Evolutionary conservation across 2,888 invertebrate species (phyloP).

Genomic region (Chaitophorus viminalis): DNA sequence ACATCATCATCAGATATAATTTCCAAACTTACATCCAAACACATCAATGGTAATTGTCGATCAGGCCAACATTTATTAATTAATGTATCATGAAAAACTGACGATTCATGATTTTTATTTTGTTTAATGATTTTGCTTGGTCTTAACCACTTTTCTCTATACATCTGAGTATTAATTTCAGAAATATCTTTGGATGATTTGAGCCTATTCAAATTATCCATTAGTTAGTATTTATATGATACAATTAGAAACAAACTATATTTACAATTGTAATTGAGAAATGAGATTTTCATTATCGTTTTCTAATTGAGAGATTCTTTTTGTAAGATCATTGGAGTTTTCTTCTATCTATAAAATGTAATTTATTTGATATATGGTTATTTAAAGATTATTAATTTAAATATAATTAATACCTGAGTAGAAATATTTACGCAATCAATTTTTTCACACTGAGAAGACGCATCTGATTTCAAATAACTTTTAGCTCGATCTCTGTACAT

Average conservation of each 20-base stretch:
- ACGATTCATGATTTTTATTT: constrained; percentile 1
- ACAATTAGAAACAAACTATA: neutral
- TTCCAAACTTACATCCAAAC: constrained; percentile 40
- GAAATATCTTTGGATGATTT: constrained; percentile 17
- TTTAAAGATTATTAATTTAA: neutral
- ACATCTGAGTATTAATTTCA: neutral
- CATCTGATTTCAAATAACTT: constrained; percentile 63
- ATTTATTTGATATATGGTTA: neutral
- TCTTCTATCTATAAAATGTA: constrained; percentile 31
- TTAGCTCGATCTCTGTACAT: constrained; percentile 72
- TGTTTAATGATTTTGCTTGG: constrained; percentile 5
- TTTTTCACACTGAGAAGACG: constrained; percentile 46
- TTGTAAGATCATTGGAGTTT: constrained; percentile 27
- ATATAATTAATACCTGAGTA: constrained; percentile 20
- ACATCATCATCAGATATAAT: constrained; percentile 24
- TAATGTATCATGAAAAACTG: constrained; percentile 17
- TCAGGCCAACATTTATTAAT: constrained; percentile 56
- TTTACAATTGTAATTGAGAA: constrained; percentile 54
- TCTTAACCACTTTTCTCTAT: constrained; percentile 55
- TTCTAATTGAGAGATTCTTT: constrained; percentile 41
- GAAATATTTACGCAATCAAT: constrained; percentile 6
- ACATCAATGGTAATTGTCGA: constrained; percentile 36
- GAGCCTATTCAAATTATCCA: neutral
- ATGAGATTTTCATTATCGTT: constrained; percentile 13
- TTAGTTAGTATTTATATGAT: neutral